phyloP scores from a whole-genome alignment of 2,113 vertebrate species.

The Poecile atricapillus region DNA sequence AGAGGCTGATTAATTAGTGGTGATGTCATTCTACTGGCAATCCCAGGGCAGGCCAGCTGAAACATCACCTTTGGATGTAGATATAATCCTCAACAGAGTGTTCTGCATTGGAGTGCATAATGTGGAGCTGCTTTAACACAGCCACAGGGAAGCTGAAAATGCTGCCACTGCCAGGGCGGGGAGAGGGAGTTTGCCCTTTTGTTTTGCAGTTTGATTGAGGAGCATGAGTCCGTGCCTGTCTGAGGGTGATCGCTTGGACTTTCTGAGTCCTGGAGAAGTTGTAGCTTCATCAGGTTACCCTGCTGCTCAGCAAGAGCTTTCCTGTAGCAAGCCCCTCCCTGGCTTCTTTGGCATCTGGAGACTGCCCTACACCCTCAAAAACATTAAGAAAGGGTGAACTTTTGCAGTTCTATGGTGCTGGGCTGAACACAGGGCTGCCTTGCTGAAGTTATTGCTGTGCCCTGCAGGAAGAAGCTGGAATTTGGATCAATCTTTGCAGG shows the following conservation, averaged over 20 bases:
- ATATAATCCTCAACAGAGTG: not conserved
- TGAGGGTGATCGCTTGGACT: not conserved
- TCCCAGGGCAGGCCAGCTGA: not conserved
- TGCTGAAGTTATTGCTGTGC: not conserved
- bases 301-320: not conserved
- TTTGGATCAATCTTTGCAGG: not conserved
- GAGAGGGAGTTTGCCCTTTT: not conserved
- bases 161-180: not conserved
- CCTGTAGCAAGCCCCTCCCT: not conserved
- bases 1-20: slow-evolving; percentile 18
- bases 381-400: not conserved
- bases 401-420: not conserved
- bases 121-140: not conserved
- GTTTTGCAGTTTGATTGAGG: not conserved
- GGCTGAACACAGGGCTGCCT: not conserved
- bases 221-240: not conserved
- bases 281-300: not conserved
- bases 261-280: not conserved
- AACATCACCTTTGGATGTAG: not conserved
- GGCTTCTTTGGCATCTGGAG: not conserved
- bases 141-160: not conserved
- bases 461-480: not conserved
- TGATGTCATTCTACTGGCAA: not conserved
- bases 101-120: not conserved
- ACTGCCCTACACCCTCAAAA: not conserved